Evolutionary conservation across 2,113 vertebrate species (phyloP).

Genomic region (Epinephelus lanceolatus): DNA sequence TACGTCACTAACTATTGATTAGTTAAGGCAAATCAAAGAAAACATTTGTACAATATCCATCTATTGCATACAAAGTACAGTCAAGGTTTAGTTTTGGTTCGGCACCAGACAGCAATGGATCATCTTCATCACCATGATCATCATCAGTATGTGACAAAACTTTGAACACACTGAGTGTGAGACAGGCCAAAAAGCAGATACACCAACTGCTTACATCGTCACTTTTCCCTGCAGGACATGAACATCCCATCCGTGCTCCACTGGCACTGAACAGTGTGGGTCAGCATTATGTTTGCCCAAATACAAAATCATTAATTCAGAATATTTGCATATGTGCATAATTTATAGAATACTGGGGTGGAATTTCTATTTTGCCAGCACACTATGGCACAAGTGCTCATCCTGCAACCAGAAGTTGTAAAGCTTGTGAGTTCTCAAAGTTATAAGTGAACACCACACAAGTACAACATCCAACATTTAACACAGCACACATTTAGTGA

Average conservation of each 20-base stretch:
- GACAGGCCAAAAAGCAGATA: not conserved
- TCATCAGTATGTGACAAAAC: not conserved
- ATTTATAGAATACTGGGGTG: not conserved
- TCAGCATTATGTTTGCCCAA: slow-evolving; percentile 18
- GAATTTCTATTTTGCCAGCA: not conserved
- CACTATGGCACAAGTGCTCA: not conserved
- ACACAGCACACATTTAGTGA: not conserved
- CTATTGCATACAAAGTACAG: not conserved
- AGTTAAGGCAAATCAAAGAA: no score
- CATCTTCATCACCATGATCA: no score
- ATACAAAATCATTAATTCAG: slow-evolving; percentile 19
- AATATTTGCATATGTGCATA: slow-evolving; percentile 7
- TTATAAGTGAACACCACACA: no score
- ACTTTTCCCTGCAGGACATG: not conserved
- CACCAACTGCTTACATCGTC: not conserved
- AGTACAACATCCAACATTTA: no score
- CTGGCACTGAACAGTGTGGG: not conserved
- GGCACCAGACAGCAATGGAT: not conserved
- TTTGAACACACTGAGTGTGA: not conserved
- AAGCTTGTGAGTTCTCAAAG: no score
- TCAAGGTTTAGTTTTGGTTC: not conserved
- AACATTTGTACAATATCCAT: no score
- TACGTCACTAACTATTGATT: no score
- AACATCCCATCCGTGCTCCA: not conserved
- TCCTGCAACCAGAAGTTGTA: not conserved